A percentile compares a stretch with the other conserved stretches of the same genome.
Evolutionary conservation across 2,113 vertebrate species (phyloP).

Genomic region (Nycticorax nycticorax): DNA sequence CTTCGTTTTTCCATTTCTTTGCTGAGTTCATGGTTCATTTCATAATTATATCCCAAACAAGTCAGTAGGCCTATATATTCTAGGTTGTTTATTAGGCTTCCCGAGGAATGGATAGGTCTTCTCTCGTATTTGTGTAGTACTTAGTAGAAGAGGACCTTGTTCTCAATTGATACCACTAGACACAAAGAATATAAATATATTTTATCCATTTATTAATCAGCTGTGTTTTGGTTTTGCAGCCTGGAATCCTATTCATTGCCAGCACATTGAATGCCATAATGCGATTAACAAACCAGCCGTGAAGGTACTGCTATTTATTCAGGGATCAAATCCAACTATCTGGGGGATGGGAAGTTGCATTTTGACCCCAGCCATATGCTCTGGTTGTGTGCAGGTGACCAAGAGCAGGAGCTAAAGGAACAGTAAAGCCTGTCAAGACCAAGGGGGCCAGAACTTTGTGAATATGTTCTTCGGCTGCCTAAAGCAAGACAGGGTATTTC

Average conservation of each 20-base stretch:
- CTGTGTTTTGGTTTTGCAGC: slow-evolving; percentile 79
- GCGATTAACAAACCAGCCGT: slow-evolving; percentile 99
- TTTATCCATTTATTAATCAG: slow-evolving; percentile 34
- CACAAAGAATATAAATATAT: not conserved
- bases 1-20: not conserved
- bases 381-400: not conserved
- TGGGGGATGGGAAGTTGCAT: not conserved
- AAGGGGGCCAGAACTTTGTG: not conserved
- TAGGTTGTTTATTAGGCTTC: not conserved
- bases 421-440: not conserved
- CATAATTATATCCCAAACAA: not conserved
- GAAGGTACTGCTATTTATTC: slow-evolving; percentile 83
- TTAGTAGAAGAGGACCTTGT: not conserved
- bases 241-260: slow-evolving; percentile 99
- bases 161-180: not conserved
- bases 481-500: not conserved
- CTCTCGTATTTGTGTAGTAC: not conserved
- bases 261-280: slow-evolving; percentile 98
- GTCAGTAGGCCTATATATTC: not conserved
- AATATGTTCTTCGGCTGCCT: not conserved
- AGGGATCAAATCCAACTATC: not conserved
- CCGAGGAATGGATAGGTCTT: not conserved
- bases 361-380: not conserved
- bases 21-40: not conserved
- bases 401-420: not conserved